Conservation (phyloP, 2,888 invertebrate genomes). For the Steromphala cineraria region DNA sequence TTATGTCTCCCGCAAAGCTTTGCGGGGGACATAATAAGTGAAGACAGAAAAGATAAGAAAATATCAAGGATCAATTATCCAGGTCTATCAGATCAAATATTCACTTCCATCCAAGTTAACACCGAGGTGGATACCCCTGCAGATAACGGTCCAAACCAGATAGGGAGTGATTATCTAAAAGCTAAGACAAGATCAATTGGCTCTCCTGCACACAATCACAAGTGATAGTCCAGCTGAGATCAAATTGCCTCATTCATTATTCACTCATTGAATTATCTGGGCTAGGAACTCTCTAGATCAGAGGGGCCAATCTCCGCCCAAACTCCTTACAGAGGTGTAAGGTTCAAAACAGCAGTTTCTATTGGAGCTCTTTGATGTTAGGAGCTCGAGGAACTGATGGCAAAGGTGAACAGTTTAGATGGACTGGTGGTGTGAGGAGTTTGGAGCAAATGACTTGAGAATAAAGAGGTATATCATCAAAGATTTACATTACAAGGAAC, state of each 20-base stretch:
- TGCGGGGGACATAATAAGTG: too few relatives aligned
- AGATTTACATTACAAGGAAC: too few relatives aligned
- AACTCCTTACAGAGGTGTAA: neutral
- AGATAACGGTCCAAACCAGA: too few relatives aligned
- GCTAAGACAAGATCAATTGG: neutral
- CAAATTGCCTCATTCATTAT: slow-evolving; percentile 1
- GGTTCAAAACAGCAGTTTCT: too few relatives aligned
- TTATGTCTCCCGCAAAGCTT: too few relatives aligned
- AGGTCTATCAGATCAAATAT: neutral
- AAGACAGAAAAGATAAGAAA: neutral
- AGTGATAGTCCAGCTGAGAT: neutral
- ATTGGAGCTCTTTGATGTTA: neutral
- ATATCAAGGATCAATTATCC: neutral
- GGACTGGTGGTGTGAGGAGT: neutral
- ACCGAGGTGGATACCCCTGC: neutral
- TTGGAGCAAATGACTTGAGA: neutral
- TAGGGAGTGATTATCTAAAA: too few relatives aligned
- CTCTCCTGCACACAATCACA: neutral
- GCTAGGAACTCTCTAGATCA: neutral
- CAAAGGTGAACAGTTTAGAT: neutral
- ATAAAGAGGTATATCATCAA: neutral
- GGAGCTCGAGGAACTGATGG: neutral
- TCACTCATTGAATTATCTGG: slow-evolving; percentile 5
- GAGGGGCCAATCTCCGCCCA: neutral
- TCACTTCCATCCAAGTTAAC: neutral